These are phyloP conservation scores for Gila robusta DNA, from an alignment of 2,797 vertebrate genomes.

Conservation along the genomic window DNA sequence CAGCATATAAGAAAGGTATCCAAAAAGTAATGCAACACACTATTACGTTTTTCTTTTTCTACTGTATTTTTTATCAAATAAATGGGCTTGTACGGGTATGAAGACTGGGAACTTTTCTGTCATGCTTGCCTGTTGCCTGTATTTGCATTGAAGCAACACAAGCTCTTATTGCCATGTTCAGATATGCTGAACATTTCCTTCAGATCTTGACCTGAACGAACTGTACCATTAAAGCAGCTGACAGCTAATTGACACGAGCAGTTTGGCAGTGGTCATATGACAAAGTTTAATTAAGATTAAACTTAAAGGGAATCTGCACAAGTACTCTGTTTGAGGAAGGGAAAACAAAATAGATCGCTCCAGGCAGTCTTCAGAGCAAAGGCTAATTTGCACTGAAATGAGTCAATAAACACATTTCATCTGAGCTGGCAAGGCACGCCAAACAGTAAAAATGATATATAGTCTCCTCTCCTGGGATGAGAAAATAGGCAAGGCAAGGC, in stretches of 20 bases:
- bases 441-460: slow-evolving; percentile 28
- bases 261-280: slow-evolving; percentile 47
- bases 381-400: slow-evolving; percentile 62
- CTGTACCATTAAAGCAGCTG: slow-evolving; percentile 36
- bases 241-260: slow-evolving; percentile 42
- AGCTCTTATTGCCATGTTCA: slow-evolving; percentile 1
- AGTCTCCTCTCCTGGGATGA: slow-evolving; percentile 6
- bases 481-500: slow-evolving; percentile 20
- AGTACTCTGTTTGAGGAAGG: slow-evolving; percentile 22
- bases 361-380: slow-evolving; percentile 34
- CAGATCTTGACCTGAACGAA: slow-evolving; percentile 20
- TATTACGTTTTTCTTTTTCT: neutral
- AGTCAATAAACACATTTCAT: slow-evolving; percentile 61
- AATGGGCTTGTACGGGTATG: neutral
- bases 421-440: slow-evolving; percentile 45
- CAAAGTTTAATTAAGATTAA: slow-evolving; percentile 56
- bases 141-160: neutral
- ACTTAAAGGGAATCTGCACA: slow-evolving; percentile 23
- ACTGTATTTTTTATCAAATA: neutral
- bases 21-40: neutral
- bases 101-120: neutral
- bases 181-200: slow-evolving; percentile 4
- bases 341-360: slow-evolving; percentile 35
- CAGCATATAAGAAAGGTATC: neutral
- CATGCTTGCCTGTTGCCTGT: slow-evolving; percentile 3